Evolutionary conservation across 1,140 invertebrate species (phyloP), one percentile per base, ranked within the genome.

Genomic region (Coptotermes formosanus): DNA sequence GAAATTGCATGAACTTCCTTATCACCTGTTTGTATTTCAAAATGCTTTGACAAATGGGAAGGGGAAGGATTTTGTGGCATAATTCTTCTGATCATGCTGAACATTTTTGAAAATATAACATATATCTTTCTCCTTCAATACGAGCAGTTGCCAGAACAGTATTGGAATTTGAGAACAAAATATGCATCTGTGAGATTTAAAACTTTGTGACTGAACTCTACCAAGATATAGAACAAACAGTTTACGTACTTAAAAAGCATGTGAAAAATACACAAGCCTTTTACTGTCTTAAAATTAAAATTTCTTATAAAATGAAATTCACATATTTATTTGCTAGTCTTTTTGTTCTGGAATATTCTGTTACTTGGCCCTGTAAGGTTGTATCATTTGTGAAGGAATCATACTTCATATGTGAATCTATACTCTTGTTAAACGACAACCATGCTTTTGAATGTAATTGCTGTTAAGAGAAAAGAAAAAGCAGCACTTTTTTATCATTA

Each of bases 351-450:
- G 14, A 55, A 55, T 55, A 12, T 4, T 55, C 19, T 21, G 25
- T 75, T 30, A 75, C 25, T 25, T 75, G 30, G 6, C n/a, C 52
- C 52, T 55, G 52, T 55, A 55, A 19, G 52, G 52, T 8, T 55
- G 19, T 55, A 55, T 55, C 52, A 55, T 55, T 55, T 55, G 52
- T 55, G 14, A 55, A 55, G 52, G 14, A 55, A 38, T 85, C 75
- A 19, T 69, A 86, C 32, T 55, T 55, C 48, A 82, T 82, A 86
- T 82, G 48, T 86, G 82, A 86, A 21, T 86, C 48, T 81, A 85
- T 43, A 81, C 0, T 55, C 14, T 55, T 21, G 52, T 55, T 21
- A 55, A 55, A 55, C 11, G 52, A 55, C 52, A 55, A 55, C 44
- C 82, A 82, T 44, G 75, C 59, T 82, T 86, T 75, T 81, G 69